A percentile compares a stretch with the other conserved stretches of the same genome.
phyloP scores from a whole-genome alignment of 2,888 invertebrate species.

The Scaptomyza tumidula region DNA sequence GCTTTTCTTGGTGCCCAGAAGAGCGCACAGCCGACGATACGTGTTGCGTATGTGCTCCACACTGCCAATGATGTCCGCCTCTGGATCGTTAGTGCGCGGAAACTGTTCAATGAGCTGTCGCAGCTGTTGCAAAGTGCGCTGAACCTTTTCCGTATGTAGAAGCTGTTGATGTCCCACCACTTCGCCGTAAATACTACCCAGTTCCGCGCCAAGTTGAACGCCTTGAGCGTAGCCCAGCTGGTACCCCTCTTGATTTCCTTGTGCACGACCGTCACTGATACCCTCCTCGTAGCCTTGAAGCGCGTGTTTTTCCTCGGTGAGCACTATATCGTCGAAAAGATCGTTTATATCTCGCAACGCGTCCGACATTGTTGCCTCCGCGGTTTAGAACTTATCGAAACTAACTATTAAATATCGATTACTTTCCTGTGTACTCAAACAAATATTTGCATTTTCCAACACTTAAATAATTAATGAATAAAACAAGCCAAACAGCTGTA shows the following conservation, averaged over 20 bases:
- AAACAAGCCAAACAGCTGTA: not conserved
- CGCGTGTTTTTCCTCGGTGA: slow-evolving; percentile 89
- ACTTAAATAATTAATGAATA: not conserved
- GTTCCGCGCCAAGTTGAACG: slow-evolving; percentile 90
- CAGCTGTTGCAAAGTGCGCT: slow-evolving; percentile 86
- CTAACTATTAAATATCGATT: slow-evolving; percentile 15
- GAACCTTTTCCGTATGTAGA: slow-evolving; percentile 86
- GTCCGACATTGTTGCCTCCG: slow-evolving; percentile 46
- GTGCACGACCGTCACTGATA: slow-evolving; percentile 86
- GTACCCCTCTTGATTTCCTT: slow-evolving; percentile 87
- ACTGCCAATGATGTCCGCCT: slow-evolving; percentile 87
- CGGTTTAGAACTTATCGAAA: slow-evolving; percentile 16
- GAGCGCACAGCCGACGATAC: slow-evolving; percentile 89
- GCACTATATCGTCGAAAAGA: slow-evolving; percentile 89
- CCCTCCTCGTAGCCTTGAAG: slow-evolving; percentile 89
- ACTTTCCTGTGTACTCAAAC: not conserved
- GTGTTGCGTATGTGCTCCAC: slow-evolving; percentile 88
- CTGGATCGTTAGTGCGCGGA: slow-evolving; percentile 88
- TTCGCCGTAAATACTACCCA: slow-evolving; percentile 90
- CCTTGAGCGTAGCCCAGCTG: slow-evolving; percentile 91
- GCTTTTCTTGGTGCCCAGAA: slow-evolving; percentile 83
- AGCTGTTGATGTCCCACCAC: slow-evolving; percentile 86
- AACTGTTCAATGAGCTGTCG: slow-evolving; percentile 87
- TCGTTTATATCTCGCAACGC: slow-evolving; percentile 88
- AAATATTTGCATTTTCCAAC: slow-evolving; percentile 2